These are phyloP conservation scores for Hoplodrina blanda DNA, from an alignment of 2,888 invertebrate genomes.

Conservation along the genomic window DNA sequence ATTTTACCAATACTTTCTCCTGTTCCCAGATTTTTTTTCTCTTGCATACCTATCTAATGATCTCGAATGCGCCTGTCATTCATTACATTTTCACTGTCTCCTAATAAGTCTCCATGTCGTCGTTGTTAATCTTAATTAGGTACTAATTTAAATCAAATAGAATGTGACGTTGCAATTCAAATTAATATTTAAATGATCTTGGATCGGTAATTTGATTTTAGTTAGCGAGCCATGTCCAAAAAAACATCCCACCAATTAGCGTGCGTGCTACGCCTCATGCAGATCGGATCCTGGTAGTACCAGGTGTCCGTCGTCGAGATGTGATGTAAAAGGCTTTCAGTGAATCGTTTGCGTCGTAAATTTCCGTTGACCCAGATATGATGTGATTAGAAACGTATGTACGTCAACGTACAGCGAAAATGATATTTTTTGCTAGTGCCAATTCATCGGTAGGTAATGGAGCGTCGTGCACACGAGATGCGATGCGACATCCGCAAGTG, in stretches of 20 bases:
- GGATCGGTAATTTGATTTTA: constrained; percentile 73
- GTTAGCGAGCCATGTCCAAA: constrained; percentile 76
- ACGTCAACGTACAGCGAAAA: constrained; percentile 82
- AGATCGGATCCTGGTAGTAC: constrained; percentile 87
- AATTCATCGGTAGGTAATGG: constrained; percentile 83
- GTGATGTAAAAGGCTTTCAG: constrained; percentile 90
- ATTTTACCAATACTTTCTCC: constrained; percentile 86
- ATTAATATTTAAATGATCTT: constrained; percentile 75
- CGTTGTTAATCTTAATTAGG: constrained; percentile 82
- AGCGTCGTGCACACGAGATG: constrained; percentile 83
- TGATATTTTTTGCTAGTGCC: constrained; percentile 87
- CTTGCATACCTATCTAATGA: constrained; percentile 72
- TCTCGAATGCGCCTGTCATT: constrained; percentile 84
- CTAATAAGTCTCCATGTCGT: constrained; percentile 79
- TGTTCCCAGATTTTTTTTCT: constrained; percentile 74
- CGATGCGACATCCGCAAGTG: constrained; percentile 88
- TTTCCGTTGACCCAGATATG: constrained; percentile 89
- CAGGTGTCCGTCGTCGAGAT: constrained; percentile 78
- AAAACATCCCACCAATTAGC: constrained; percentile 78
- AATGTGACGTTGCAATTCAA: constrained; percentile 80
- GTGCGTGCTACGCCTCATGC: constrained; percentile 72
- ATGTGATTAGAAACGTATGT: constrained; percentile 88
- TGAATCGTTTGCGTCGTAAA: constrained; percentile 83
- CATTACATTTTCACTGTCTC: constrained; percentile 80
- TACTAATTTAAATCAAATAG: constrained; percentile 77